These are phyloP conservation scores for Sarcophaga subvicina DNA, from an alignment of 2,888 invertebrate species.

Conservation along the genomic window DNA sequence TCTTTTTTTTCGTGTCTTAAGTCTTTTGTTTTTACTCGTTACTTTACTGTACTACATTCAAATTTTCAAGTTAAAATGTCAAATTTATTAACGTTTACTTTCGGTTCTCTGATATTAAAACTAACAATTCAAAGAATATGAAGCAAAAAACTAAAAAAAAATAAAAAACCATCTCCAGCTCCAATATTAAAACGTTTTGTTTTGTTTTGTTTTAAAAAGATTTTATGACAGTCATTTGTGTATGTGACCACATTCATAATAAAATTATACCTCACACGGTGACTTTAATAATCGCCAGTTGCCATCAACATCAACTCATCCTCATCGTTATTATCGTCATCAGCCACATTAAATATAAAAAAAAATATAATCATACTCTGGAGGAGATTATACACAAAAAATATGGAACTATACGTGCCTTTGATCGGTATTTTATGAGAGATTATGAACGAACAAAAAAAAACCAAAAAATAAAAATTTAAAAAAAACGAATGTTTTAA, in stretches of 20 bases:
- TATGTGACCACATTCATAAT: conserved; percentile 27
- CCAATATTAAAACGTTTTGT: conserved; percentile 26
- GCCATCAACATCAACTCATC: not conserved
- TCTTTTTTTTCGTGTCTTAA: not conserved
- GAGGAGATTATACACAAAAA: no score
- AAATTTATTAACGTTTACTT: not conserved
- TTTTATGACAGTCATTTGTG: conserved; percentile 57
- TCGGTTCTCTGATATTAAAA: not conserved
- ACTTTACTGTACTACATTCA: conserved; percentile 1
- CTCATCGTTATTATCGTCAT: no score
- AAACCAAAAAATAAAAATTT: no score
- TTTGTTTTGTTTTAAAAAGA: conserved; percentile 15
- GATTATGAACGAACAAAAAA: not conserved
- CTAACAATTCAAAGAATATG: not conserved
- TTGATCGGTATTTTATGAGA: conserved; percentile 21
- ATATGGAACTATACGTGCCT: not conserved
- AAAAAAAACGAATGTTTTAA: not conserved
- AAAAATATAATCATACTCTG: no score
- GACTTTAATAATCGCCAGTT: conserved; percentile 20
- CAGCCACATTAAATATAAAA: no score
- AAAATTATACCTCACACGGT: conserved; percentile 54
- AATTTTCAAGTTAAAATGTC: conserved; percentile 30
- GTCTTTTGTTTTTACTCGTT: not conserved
- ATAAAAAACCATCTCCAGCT: not conserved
- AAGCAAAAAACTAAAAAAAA: not conserved